phyloP scores from a whole-genome alignment of 2,113 vertebrate genomes.

The Spea bombifrons region DNA sequence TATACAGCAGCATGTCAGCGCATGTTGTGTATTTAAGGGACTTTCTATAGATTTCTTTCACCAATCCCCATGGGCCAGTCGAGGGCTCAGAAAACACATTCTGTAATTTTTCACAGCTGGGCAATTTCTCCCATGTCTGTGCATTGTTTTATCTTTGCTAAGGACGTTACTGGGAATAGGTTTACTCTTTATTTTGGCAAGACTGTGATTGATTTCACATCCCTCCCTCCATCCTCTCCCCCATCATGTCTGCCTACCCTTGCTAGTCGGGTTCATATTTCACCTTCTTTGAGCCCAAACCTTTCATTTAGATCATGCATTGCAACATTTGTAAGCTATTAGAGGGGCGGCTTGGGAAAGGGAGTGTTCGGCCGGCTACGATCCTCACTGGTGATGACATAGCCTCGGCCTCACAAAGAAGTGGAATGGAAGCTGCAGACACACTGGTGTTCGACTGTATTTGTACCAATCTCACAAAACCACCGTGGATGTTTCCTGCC shows the following conservation, averaged over 20 bases:
- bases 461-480: background rate
- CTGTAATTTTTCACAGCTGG: background rate
- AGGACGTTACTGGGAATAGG: constrained; percentile 6
- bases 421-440: background rate
- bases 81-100: background rate
- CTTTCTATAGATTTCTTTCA: background rate
- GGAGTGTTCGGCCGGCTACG: background rate
- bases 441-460: background rate
- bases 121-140: background rate
- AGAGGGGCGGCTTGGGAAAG: background rate
- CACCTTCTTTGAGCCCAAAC: background rate
- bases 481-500: background rate
- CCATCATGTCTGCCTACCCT: background rate
- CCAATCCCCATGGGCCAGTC: background rate
- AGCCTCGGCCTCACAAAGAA: background rate
- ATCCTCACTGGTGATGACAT: background rate
- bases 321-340: constrained; percentile 3
- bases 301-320: constrained; percentile 7
- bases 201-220: background rate
- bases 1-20: background rate
- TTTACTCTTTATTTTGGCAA: constrained; percentile 19
- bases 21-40: background rate
- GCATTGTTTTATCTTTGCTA: constrained; percentile 5
- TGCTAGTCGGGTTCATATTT: background rate
- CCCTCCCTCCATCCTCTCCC: background rate